Evolutionary conservation across 2,797 vertebrate species (phyloP), one percentile per base, ranked within the genome.

Genomic region (Brachyalestes nurse): DNA sequence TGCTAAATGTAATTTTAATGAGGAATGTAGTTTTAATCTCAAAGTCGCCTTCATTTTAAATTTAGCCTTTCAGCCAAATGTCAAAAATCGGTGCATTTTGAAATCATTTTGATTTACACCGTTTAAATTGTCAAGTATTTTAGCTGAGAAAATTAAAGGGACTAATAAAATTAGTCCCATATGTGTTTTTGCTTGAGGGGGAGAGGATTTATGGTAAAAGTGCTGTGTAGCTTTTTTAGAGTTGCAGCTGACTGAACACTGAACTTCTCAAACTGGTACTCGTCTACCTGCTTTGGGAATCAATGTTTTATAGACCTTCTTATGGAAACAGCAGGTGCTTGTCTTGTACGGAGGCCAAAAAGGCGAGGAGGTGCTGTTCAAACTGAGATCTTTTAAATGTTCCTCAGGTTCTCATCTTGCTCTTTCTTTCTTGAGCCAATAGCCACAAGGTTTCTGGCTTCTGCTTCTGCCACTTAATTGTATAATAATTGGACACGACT

Each of bases 41-140:
- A 73, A 79, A 55, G 77, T 70, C n/a, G 64, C 64, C 38, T 40
- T 21, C 10, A 67, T 45, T 19, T 45, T 40, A 84, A 88, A 87
- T 76, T 55, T 67, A 82, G 78, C 82, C 83, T 64, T 88, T 88
- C 80, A 84, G 53, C 84, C 87, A 86, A 90, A 87, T 51, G 69
- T 83, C 28, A 75, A 25, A 88, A 66, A 86, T 78, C 85, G 86
- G 87, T 90, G 79, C 90, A 92, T 90, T 92, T 91, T 91, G 92
- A 72, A 92, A 73, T 80, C 40, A 82, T 81, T 82, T 87, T 82
- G 87, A 88, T 85, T 87, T 90, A 58, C 72, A 80, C 82, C 86
- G 81, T 89, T 91, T 91, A 83, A 86, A 34, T 78, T 82, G 72
- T 73, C 45, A 21, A 47, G 19, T 62, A 53, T 64, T 69, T 81